Evolutionary conservation across 2,888 invertebrate genomes (phyloP).

Genomic region (Archips crataeganus): DNA sequence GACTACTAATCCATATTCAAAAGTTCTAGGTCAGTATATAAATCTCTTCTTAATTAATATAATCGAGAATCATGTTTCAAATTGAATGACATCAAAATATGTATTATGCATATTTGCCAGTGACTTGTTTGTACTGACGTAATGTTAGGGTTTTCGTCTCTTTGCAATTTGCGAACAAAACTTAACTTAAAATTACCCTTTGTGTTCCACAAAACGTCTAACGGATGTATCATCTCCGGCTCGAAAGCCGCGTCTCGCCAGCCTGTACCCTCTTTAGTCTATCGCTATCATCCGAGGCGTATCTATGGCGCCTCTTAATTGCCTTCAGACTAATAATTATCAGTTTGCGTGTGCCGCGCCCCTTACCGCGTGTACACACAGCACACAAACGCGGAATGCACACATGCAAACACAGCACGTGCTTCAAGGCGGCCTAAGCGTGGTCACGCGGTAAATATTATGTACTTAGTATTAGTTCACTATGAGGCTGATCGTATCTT

Average conservation of each 20-base stretch:
- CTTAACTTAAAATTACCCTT: background rate
- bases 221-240: slow-evolving; percentile 50
- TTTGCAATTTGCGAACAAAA: background rate
- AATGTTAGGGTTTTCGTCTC: background rate
- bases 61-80: background rate
- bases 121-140: no score
- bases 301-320: slow-evolving; percentile 84
- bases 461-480: slow-evolving; percentile 38
- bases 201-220: slow-evolving; percentile 37
- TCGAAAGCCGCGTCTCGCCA: slow-evolving; percentile 52
- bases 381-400: slow-evolving; percentile 50
- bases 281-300: slow-evolving; percentile 67
- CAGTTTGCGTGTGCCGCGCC: slow-evolving; percentile 76
- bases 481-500: slow-evolving; percentile 28
- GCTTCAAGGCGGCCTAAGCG: slow-evolving; percentile 54
- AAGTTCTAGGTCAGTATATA: slow-evolving; percentile 17
- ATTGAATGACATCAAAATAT: background rate
- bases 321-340: slow-evolving; percentile 81
- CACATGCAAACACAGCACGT: slow-evolving; percentile 56
- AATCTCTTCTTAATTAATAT: background rate
- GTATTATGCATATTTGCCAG: no score
- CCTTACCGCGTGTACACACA: slow-evolving; percentile 62
- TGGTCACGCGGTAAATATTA: slow-evolving; percentile 51
- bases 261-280: slow-evolving; percentile 52
- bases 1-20: background rate